Percentiles rank a stretch among this genome's conserved stretches.
Evolutionary conservation across 2,888 invertebrate species (phyloP).

Genomic region (Chloroclystis v-ata): DNA sequence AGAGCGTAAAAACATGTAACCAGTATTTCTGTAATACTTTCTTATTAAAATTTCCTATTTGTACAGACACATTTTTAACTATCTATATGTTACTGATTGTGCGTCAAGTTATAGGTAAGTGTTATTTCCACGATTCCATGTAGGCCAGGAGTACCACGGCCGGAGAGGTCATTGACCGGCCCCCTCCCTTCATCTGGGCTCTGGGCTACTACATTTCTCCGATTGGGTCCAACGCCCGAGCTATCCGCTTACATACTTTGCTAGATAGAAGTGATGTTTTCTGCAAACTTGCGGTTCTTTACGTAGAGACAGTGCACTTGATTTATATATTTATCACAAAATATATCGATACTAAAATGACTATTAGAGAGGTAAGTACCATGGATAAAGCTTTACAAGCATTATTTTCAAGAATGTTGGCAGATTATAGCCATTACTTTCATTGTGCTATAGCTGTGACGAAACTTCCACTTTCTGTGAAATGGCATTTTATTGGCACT

Average conservation of each 20-base stretch:
- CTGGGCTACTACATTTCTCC: conserved; percentile 63
- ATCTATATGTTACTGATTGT: too few relatives aligned
- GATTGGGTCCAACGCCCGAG: conserved; percentile 47
- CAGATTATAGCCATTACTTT: conserved; percentile 7
- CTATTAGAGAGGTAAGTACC: conserved; percentile 36
- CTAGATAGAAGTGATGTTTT: conserved; percentile 37
- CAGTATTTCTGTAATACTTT: too few relatives aligned
- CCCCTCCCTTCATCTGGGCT: conserved; percentile 50
- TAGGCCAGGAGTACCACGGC: conserved; percentile 73
- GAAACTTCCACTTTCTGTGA: conserved; percentile 12
- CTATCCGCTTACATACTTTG: conserved; percentile 38
- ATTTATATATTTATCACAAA: too few relatives aligned
- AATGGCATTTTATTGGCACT: conserved; percentile 1
- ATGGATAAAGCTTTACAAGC: conserved; percentile 28
- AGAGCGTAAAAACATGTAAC: too few relatives aligned
- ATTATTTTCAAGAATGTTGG: conserved; percentile 25
- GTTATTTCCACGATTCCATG: conserved; percentile 35
- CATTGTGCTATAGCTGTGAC: background rate
- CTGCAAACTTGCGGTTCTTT: conserved; percentile 3
- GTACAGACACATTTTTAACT: too few relatives aligned
- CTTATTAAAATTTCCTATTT: too few relatives aligned
- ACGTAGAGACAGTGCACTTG: background rate
- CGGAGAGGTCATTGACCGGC: conserved; percentile 59
- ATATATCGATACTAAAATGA: conserved; percentile 1
- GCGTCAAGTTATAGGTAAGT: conserved; percentile 33